Percentiles rank a stretch among this genome's conserved stretches.
Evolutionary conservation across 2,888 invertebrate species (phyloP).

Genomic region (Pecten maximus): DNA sequence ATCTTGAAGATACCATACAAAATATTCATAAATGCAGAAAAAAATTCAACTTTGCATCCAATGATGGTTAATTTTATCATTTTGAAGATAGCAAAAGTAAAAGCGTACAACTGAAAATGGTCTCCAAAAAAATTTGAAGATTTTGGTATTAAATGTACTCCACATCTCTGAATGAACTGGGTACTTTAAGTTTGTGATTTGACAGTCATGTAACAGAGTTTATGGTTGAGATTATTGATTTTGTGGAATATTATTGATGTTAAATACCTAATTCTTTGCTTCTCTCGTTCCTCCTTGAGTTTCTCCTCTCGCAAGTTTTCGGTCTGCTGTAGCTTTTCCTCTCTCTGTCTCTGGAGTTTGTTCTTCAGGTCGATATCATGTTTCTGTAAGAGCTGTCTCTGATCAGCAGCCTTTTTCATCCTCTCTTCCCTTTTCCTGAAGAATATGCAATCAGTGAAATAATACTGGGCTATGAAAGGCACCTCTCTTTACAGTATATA

Average conservation of each 20-base stretch:
- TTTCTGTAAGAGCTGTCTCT: constrained; percentile 58
- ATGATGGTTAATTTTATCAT: too few relatives aligned
- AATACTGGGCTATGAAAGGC: too few relatives aligned
- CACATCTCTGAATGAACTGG: too few relatives aligned
- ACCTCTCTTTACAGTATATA: too few relatives aligned
- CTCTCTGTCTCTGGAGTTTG: constrained; percentile 58
- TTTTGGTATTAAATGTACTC: too few relatives aligned
- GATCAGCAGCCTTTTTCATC: constrained; percentile 62
- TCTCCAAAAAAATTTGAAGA: too few relatives aligned
- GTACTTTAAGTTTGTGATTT: too few relatives aligned
- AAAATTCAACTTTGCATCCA: too few relatives aligned
- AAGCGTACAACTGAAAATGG: too few relatives aligned
- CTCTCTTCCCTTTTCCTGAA: constrained; percentile 68
- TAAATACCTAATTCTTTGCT: constrained; percentile 61
- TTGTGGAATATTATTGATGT: neutral
- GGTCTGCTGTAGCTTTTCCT: constrained; percentile 58
- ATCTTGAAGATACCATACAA: constrained; percentile 50
- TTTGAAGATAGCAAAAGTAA: too few relatives aligned
- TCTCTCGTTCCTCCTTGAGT: constrained; percentile 63
- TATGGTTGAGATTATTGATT: neutral
- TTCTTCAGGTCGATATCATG: constrained; percentile 59
- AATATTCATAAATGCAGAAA: neutral
- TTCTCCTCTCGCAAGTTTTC: constrained; percentile 64
- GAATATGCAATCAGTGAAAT: neutral
- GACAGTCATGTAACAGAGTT: too few relatives aligned